phyloP scores from a whole-genome alignment of 1,140 invertebrate species.

The Spodoptera frugiperda region DNA sequence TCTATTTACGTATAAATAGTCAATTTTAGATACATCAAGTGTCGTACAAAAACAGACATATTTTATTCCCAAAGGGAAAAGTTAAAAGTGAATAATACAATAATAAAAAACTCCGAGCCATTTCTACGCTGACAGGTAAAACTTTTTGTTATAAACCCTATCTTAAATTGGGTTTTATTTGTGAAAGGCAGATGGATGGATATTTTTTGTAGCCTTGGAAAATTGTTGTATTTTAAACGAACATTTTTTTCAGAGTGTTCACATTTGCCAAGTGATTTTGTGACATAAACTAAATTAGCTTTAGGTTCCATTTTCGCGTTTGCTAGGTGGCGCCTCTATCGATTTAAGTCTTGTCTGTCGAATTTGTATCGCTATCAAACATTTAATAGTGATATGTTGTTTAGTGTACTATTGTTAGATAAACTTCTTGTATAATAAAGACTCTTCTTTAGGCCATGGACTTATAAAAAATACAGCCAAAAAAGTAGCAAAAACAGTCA shows the following conservation, averaged over 20 bases:
- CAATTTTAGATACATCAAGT: neutral
- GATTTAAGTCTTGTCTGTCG: too few species aligned
- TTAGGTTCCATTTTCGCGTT: too few species aligned
- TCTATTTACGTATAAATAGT: neutral
- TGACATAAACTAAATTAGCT: too few species aligned
- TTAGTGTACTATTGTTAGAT: too few species aligned
- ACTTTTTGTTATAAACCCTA: conserved; percentile 35
- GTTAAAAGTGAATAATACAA: conserved; percentile 33
- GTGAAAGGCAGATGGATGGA: conserved; percentile 4
- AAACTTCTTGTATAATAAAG: too few species aligned
- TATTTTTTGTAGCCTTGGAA: neutral
- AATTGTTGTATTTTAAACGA: neutral
- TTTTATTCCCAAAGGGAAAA: conserved; percentile 22
- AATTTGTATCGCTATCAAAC: too few species aligned
- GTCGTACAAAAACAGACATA: neutral
- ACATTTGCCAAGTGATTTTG: too few species aligned
- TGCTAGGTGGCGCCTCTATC: too few species aligned
- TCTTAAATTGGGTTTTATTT: conserved; percentile 33
- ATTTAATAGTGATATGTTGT: too few species aligned
- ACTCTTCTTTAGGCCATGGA: too few species aligned
- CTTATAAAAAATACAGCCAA: neutral
- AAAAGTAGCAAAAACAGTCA: neutral
- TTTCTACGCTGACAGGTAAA: conserved; percentile 12
- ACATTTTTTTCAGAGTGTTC: too few species aligned
- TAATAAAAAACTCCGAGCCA: conserved; percentile 31